These are phyloP conservation scores for Palaemon carinicauda DNA, from an alignment of 1,140 invertebrate genomes.

Conservation along the genomic window DNA sequence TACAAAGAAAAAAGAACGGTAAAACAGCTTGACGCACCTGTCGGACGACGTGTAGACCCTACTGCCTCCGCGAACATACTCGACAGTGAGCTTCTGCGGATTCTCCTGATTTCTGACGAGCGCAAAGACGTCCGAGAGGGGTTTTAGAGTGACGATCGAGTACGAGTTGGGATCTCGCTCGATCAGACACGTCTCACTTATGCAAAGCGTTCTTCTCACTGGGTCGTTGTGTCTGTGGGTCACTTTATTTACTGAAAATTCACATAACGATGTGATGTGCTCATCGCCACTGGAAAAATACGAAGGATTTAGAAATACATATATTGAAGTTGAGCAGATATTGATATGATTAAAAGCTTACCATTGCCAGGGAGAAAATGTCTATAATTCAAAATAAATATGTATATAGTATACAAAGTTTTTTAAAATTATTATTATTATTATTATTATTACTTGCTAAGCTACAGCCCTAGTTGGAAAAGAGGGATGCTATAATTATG, in stretches of 20 bases:
- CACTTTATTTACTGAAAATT: slow-evolving; percentile 92
- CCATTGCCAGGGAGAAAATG: neutral
- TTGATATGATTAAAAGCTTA: no score
- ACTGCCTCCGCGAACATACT: slow-evolving; percentile 91
- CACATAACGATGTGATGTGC: slow-evolving; percentile 87
- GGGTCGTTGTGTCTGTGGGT: slow-evolving; percentile 80
- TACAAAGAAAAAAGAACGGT: no score
- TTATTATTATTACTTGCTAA: no score
- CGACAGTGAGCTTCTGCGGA: slow-evolving; percentile 92
- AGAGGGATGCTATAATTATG: no score
- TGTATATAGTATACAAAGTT: no score
- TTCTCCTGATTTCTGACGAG: slow-evolving; percentile 88
- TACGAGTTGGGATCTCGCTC: slow-evolving; percentile 97
- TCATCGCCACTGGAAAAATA: slow-evolving; percentile 77
- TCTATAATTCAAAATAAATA: neutral
- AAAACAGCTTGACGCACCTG: slow-evolving; percentile 71
- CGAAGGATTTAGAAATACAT: neutral
- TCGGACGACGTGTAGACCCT: slow-evolving; percentile 78
- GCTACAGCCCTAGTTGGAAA: no score
- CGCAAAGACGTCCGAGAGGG: slow-evolving; percentile 89
- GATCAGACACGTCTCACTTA: slow-evolving; percentile 93
- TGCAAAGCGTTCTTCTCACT: slow-evolving; percentile 82
- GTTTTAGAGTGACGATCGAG: slow-evolving; percentile 86
- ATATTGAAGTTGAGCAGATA: no score
- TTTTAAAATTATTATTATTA: no score